A percentile compares a stretch with the other conserved stretches of the same genome.
phyloP scores from a whole-genome alignment of 2,888 invertebrate genomes.

The Teinopalpus imperialis region DNA sequence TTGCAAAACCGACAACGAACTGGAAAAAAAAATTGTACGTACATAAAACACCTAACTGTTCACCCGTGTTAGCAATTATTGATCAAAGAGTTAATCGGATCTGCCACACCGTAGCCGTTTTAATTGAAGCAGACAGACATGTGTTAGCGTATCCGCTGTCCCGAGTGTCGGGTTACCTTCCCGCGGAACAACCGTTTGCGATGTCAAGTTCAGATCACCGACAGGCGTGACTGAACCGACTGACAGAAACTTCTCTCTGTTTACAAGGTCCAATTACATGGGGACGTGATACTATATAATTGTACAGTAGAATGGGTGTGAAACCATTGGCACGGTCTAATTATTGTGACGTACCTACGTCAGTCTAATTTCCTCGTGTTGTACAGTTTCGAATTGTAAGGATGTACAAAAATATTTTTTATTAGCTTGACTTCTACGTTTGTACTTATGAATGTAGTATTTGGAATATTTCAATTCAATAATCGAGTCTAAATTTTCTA shows the following conservation, averaged over 20 bases:
- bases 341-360: too few relatives aligned
- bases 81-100: neutral
- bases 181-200: conserved; percentile 40
- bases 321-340: neutral
- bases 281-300: neutral
- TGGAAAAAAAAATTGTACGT: too few relatives aligned
- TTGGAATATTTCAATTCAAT: too few relatives aligned
- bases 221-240: conserved; percentile 23
- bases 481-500: too few relatives aligned
- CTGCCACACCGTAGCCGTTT: neutral
- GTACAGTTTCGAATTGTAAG: too few relatives aligned
- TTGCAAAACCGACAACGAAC: too few relatives aligned
- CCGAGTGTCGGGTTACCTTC: conserved; percentile 42
- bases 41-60: too few relatives aligned
- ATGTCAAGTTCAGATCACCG: conserved; percentile 33
- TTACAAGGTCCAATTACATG: conserved; percentile 5
- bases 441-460: too few relatives aligned
- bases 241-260: neutral
- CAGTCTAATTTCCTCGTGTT: too few relatives aligned
- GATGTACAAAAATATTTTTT: too few relatives aligned
- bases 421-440: too few relatives aligned
- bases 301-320: neutral
- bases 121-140: conserved; percentile 35
- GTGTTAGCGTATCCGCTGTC: conserved; percentile 31
- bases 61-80: too few relatives aligned